These are phyloP conservation scores for Pandemis corylana DNA, from an alignment of 2,888 invertebrate species.

Conservation along the genomic window DNA sequence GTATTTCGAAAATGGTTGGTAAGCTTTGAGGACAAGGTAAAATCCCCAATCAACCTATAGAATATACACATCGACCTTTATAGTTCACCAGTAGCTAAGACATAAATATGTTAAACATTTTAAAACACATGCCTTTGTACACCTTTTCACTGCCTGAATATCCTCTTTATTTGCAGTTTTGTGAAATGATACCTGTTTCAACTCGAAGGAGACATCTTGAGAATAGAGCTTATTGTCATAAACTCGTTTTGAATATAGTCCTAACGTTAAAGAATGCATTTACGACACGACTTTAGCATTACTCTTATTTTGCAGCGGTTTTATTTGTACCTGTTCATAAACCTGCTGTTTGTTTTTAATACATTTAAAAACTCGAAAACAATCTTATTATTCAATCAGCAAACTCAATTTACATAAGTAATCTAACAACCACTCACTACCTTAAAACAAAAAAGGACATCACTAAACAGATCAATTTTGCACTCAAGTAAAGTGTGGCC, in stretches of 20 bases:
- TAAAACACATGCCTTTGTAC: background rate
- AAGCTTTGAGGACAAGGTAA: too few relatives aligned
- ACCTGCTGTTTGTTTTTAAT: background rate
- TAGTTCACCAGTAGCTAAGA: too few relatives aligned
- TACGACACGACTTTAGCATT: conserved; percentile 19
- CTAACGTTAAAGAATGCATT: conserved; percentile 16
- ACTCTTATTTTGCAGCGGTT: conserved; percentile 18
- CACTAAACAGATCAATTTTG: too few relatives aligned
- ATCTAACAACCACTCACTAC: too few relatives aligned
- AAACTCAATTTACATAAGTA: too few relatives aligned
- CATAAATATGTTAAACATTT: background rate
- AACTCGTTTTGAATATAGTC: conserved; percentile 9
- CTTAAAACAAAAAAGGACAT: too few relatives aligned
- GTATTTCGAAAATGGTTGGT: too few relatives aligned
- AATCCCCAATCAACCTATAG: too few relatives aligned
- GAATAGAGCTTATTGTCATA: conserved; percentile 4
- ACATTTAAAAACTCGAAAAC: too few relatives aligned
- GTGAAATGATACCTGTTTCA: background rate
- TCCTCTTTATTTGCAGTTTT: background rate
- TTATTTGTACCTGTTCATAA: conserved; percentile 10
- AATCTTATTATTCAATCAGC: too few relatives aligned
- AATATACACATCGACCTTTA: too few relatives aligned
- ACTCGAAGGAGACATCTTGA: background rate
- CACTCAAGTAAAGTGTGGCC: too few relatives aligned
- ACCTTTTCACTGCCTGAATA: background rate